Base-by-base conservation (phyloP, 2,113 vertebrate genomes). In the Laticauda laticaudata region DNA sequence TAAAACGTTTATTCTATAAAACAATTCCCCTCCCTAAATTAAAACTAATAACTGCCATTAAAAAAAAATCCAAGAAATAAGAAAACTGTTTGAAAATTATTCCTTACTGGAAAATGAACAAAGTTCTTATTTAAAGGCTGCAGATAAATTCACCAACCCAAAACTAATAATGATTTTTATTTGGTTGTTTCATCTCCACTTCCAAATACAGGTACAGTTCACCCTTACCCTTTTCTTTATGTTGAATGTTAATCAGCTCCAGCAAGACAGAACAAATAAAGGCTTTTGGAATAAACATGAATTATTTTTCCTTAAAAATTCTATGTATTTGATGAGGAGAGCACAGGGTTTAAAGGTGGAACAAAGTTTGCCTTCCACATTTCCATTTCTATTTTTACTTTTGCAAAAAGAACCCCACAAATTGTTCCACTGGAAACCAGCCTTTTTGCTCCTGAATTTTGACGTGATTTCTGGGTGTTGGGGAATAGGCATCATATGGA, bases 211-310 rank as follows among this genome's bases (percentile, higher is more conserved):
- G 1, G 2, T 43, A 64, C 91, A 94, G 75, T 94, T 94, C 64
- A 91, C 89, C 21, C 34, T 93, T 92, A 8, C 18, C 45, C 39
- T 61, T 89, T 45, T 86, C 59, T 64, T 7, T 64, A 86, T 92
- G 57, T 93, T 93, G 92, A 92, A 87, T 88, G 94, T 87, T 53
- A 92, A 95, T 57, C 91, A 93, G 5, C 48, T 91, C 94, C 90
- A 90, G 81, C 75, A 95, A 92, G 94, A 93, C 6, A 92, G 51
- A 56, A 51, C 91, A 64, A 88, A 90, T 87, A 21, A 18, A 92
- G 91, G 91, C 59, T 94, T 94, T 92, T 0, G 94, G 91, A 91
- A 54, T 39, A 94, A 57, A 69, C 43, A 14, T 69, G 55, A 69
- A 57, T 90, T 90, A 3, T 85, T 94, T 94, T 92, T 90, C 89